Conservation (phyloP, 2,113 vertebrate genomes). For the Phaethon lepturus region DNA sequence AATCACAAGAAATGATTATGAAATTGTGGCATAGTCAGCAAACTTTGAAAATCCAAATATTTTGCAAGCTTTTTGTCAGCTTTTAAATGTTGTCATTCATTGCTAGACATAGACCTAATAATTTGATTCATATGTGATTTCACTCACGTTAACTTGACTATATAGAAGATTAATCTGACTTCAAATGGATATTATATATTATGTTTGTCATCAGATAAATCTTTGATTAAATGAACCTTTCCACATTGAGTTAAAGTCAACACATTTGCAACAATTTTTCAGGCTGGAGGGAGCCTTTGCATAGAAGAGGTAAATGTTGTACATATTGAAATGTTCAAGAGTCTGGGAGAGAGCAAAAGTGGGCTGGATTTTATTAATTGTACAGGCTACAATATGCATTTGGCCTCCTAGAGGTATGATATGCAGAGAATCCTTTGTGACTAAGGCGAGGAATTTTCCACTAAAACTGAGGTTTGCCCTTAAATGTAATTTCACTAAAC, state of each 20-base stretch:
- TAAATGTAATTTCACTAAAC: background rate
- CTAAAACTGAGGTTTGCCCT: background rate
- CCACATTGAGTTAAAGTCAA: background rate
- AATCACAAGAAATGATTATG: background rate
- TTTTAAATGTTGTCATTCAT: background rate
- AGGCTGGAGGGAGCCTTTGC: background rate
- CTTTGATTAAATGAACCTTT: background rate
- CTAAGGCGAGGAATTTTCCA: background rate
- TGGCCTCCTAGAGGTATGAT: background rate
- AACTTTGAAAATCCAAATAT: background rate
- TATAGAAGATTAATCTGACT: background rate
- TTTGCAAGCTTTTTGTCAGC: background rate
- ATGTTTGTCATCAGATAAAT: background rate
- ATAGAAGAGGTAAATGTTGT: background rate
- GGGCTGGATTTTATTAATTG: background rate
- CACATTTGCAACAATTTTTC: background rate
- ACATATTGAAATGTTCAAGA: background rate
- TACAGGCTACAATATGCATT: background rate
- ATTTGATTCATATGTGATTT: background rate
- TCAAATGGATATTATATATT: background rate
- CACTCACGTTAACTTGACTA: background rate
- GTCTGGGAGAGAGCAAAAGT: background rate
- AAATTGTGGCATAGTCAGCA: background rate
- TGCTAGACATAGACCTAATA: background rate
- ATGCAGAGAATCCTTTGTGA: background rate